Evolutionary conservation across 2,797 vertebrate genomes (phyloP).

Genomic region (Spheniscus humboldti): DNA sequence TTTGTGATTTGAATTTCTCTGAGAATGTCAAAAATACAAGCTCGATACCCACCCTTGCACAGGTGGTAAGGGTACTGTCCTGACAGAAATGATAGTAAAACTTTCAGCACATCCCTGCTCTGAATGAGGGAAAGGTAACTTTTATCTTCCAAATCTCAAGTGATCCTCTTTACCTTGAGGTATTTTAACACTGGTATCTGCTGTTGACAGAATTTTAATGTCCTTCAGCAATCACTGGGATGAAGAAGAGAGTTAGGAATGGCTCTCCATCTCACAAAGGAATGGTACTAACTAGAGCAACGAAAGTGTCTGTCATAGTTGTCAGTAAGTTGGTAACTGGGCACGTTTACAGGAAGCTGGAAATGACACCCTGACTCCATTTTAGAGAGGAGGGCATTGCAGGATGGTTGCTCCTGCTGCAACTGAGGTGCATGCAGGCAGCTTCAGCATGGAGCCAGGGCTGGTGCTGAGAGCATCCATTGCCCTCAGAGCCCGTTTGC

Average conservation of each 20-base stretch:
- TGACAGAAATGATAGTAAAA: not conserved
- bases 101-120: not conserved
- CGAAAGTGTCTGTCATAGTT: not conserved
- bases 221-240: not conserved
- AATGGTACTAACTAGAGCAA: not conserved
- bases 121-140: not conserved
- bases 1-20: not conserved
- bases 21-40: not conserved
- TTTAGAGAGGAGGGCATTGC: not conserved
- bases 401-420: not conserved
- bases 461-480: not conserved
- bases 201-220: not conserved
- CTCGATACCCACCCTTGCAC: not conserved
- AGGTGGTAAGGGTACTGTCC: not conserved
- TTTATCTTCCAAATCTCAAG: not conserved
- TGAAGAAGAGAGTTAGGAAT: not conserved
- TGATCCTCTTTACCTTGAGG: not conserved
- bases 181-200: not conserved
- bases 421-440: not conserved
- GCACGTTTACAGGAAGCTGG: not conserved
- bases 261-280: not conserved
- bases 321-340: not conserved
- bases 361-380: not conserved
- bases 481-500: not conserved
- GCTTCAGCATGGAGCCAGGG: not conserved